Evolutionary conservation across 2,113 vertebrate species (phyloP).

Genomic region (Canis aureus): DNA sequence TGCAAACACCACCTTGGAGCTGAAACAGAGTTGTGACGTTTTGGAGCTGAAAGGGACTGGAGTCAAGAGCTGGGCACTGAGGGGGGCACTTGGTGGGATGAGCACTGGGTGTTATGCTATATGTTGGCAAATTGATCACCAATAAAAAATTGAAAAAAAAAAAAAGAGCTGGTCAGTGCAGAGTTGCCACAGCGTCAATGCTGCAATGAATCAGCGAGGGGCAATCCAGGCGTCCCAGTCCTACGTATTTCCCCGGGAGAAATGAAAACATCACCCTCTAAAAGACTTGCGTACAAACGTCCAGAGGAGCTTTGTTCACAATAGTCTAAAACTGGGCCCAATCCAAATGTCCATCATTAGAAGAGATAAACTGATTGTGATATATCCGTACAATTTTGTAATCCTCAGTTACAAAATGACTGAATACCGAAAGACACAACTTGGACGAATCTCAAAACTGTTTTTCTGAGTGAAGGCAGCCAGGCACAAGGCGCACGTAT

Average conservation of each 20-base stretch:
- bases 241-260: background rate
- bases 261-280: background rate
- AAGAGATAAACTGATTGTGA: background rate
- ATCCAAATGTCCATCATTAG: background rate
- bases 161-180: background rate
- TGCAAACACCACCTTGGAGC: background rate
- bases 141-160: too few species aligned
- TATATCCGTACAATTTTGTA: background rate
- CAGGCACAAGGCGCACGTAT: fast-evolving
- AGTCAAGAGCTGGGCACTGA: background rate
- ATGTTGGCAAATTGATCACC: too few species aligned
- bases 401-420: background rate
- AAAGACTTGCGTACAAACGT: background rate
- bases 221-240: background rate
- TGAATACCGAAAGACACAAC: background rate
- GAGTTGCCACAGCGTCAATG: background rate
- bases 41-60: fast-evolving
- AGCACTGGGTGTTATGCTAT: too few species aligned
- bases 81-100: too few species aligned
- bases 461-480: background rate
- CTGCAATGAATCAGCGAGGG: too few species aligned
- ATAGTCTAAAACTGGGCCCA: background rate
- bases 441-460: background rate
- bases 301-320: background rate
- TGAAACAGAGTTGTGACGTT: fast-evolving